Base-by-base conservation (phyloP, 2,113 vertebrate genomes). In the Rhinolophus sinicus region DNA sequence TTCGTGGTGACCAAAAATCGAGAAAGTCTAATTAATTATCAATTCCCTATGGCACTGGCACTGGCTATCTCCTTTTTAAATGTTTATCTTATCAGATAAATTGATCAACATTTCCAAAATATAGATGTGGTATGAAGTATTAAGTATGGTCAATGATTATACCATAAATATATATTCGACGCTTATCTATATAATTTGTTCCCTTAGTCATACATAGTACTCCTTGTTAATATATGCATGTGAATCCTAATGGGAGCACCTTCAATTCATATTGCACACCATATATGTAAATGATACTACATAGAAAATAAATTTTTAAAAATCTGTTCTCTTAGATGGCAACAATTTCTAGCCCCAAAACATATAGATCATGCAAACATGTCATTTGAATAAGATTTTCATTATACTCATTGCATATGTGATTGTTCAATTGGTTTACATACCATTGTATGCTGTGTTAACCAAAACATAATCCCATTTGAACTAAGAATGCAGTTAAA, bases 41-140 rank as follows among this genome's bases (percentile, higher is more conserved):
- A 88, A 9, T 81, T 95, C 60, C 83, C 12, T 90, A 58, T 56
- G 4, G 1, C 82, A 82, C 16, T 95, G 22, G n/a, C 47, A 88
- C 54, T 93, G 2, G 78, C 0, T 44, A 2, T 65, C 82, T 88
- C 19, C 24, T 89, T 70, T 81, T 86, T n/a, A 38, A 69, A 50
- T 78, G 52, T 88, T 56, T 52, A 33, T 4, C 1, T 86, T 94
- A 96, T 64, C 88, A 93, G 47, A 77, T 73, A 58, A 38, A 6
- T 2, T 88, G 93, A 96, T 62, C 86, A 95, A 93, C 28, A 92
- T 58, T n/a, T 95, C 56, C 86, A 52, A 95, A 89, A 81, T 77
- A 38, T 9, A 83, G 44, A 14, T 76, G 65, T 11, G 3, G 6
- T 67, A 92, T 92, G 77, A 98, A 97, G 89, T 94, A 94, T 75